phyloP scores from a whole-genome alignment of 1,140 invertebrate species.

The Drosophila lini region DNA sequence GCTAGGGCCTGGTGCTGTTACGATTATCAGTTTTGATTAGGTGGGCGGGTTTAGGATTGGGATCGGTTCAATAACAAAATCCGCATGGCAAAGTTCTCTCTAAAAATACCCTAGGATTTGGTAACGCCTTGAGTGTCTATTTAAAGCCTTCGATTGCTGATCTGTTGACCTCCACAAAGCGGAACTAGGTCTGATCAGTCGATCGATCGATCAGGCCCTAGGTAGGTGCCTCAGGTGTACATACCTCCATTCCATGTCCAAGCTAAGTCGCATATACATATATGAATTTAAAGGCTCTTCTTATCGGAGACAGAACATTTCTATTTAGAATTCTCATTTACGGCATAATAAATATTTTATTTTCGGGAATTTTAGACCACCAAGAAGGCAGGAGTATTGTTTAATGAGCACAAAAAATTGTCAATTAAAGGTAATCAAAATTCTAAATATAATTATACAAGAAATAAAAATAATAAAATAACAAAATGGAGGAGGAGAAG shows the following conservation, averaged over 20 bases:
- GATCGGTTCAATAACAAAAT: slow-evolving; percentile 41
- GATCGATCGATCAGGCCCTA: slow-evolving; percentile 13
- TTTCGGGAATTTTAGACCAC: slow-evolving; percentile 6
- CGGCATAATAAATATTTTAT: not conserved
- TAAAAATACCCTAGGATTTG: slow-evolving; percentile 56
- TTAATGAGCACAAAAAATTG: not conserved
- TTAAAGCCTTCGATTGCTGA: slow-evolving; percentile 26
- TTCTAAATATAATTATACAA: not conserved
- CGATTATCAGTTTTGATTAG: slow-evolving; percentile 39
- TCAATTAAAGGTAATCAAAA: no score
- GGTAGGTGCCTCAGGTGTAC: slow-evolving; percentile 4
- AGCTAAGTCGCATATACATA: not conserved
- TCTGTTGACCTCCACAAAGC: slow-evolving; percentile 24
- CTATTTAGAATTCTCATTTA: not conserved
- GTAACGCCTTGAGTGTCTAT: slow-evolving; percentile 27
- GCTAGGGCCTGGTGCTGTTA: not conserved
- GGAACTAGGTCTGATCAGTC: slow-evolving; percentile 34
- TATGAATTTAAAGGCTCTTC: not conserved
- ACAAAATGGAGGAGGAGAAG: not conserved
- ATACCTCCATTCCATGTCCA: not conserved
- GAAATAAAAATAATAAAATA: not conserved
- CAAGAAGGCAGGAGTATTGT: not conserved
- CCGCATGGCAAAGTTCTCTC: slow-evolving; percentile 39
- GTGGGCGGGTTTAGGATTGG: slow-evolving; percentile 42
- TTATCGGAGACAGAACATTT: slow-evolving; percentile 3